Conservation (phyloP, 2,113 vertebrate genomes). For the Taurulus bubalis region DNA sequence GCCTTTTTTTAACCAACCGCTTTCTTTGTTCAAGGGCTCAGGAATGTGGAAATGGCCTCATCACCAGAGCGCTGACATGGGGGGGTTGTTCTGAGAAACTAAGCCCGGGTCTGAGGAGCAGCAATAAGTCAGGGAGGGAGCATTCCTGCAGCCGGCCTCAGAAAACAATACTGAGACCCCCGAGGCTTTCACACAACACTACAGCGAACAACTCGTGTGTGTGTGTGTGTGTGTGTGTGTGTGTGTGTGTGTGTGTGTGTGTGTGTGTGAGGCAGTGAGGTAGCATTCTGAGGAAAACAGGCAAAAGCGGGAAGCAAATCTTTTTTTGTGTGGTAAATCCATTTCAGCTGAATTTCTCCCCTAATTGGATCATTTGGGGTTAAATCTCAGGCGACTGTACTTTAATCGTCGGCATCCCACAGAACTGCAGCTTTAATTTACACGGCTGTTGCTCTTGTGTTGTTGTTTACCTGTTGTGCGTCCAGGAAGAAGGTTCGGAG, state of each 20-base stretch:
- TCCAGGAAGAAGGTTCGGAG: neutral
- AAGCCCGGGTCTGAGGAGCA: slow-evolving; percentile 17
- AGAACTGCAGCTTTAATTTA: slow-evolving; percentile 8
- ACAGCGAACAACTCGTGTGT: too few relatives aligned
- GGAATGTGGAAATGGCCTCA: slow-evolving; percentile 68
- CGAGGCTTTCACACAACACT: slow-evolving; percentile 15
- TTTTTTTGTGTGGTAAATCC: too few relatives aligned
- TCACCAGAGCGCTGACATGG: slow-evolving; percentile 30
- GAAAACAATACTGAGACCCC: slow-evolving; percentile 20
- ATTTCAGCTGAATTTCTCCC: neutral
- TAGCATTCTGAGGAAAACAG: too few relatives aligned
- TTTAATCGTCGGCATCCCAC: neutral
- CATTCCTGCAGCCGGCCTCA: slow-evolving; percentile 12
- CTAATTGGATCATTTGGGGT: neutral
- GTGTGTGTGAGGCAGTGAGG: too few relatives aligned
- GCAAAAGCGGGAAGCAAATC: too few relatives aligned
- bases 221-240: too few relatives aligned
- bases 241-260: too few relatives aligned
- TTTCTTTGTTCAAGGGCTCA: slow-evolving; percentile 34
- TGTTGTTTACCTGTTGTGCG: neutral
- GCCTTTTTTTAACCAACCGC: neutral
- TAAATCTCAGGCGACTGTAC: slow-evolving; percentile 9
- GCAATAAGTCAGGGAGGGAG: slow-evolving; percentile 30
- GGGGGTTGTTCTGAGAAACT: slow-evolving; percentile 46
- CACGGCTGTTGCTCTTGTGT: neutral